phyloP scores from a whole-genome alignment of 1,140 invertebrate genomes.

The Solenopsis fugax region DNA sequence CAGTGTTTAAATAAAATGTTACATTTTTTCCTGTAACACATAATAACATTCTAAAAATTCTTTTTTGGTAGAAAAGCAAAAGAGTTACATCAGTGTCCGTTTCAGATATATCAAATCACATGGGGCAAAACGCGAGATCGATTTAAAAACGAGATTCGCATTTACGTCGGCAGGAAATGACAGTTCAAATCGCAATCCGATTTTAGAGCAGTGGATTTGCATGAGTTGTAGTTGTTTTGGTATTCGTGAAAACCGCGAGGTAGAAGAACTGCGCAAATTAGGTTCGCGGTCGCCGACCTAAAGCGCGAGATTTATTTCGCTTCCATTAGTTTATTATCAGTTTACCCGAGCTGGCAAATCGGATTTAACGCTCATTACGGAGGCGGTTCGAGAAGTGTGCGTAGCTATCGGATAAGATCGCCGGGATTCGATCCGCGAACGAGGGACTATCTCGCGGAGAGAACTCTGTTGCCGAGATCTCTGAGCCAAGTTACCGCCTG shows the following conservation, averaged over 20 bases:
- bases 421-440: conserved; percentile 60
- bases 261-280: conserved; percentile 38
- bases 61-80: neutral
- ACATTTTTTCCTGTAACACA: neutral
- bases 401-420: conserved; percentile 44
- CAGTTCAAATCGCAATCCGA: conserved; percentile 50
- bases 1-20: neutral
- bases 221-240: conserved; percentile 26
- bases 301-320: conserved; percentile 53
- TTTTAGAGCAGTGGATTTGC: conserved; percentile 4
- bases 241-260: neutral
- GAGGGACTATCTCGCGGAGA: conserved; percentile 13
- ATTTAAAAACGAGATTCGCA: neutral
- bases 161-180: conserved; percentile 18
- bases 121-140: neutral
- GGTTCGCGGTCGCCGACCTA: neutral
- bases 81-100: neutral
- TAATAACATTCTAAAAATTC: neutral
- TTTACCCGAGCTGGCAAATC: conserved; percentile 56
- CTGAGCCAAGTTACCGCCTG: conserved; percentile 61
- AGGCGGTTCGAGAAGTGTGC: conserved; percentile 5
- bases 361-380: conserved; percentile 55
- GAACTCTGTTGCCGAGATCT: conserved; percentile 52
- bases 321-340: conserved; percentile 64
- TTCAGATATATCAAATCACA: neutral